Percentiles rank a stretch among this genome's conserved stretches.
Evolutionary conservation across 2,797 vertebrate genomes (phyloP).

Genomic region (Hipposideros larvatus): DNA sequence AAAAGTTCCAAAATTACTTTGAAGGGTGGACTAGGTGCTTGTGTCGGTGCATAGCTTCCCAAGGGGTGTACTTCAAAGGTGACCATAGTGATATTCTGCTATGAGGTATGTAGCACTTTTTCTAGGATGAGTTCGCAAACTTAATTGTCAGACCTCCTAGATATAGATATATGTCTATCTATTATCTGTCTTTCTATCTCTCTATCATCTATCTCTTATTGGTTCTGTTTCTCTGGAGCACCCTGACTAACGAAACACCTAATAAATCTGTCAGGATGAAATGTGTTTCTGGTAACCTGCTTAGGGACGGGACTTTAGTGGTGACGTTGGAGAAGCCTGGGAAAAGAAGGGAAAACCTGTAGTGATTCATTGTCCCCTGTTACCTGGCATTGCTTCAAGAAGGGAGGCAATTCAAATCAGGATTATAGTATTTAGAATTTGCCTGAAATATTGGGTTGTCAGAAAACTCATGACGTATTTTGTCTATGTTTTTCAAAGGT

Average conservation of each 20-base stretch:
- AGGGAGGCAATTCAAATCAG: not conserved
- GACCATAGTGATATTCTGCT: too few species aligned
- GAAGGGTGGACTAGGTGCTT: too few species aligned
- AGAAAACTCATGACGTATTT: too few species aligned
- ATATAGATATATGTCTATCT: not conserved
- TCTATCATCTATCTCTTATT: not conserved
- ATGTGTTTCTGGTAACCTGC: not conserved
- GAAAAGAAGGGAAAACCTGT: not conserved
- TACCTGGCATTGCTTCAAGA: not conserved
- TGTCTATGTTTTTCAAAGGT: too few species aligned
- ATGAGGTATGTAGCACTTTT: too few species aligned
- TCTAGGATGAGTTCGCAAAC: too few species aligned
- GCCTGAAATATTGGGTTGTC: not conserved
- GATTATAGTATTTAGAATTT: not conserved
- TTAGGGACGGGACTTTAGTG: not conserved
- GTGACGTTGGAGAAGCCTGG: not conserved
- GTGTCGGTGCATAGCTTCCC: too few species aligned
- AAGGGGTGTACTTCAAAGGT: too few species aligned
- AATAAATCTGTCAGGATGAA: not conserved
- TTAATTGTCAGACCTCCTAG: not conserved
- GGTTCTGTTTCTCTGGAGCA: not conserved
- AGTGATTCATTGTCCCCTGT: not conserved
- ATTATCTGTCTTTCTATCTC: not conserved
- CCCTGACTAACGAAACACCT: not conserved
- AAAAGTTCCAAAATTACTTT: too few species aligned